phyloP scores from a whole-genome alignment of 2,113 vertebrate genomes.

The Raja brachyura region DNA sequence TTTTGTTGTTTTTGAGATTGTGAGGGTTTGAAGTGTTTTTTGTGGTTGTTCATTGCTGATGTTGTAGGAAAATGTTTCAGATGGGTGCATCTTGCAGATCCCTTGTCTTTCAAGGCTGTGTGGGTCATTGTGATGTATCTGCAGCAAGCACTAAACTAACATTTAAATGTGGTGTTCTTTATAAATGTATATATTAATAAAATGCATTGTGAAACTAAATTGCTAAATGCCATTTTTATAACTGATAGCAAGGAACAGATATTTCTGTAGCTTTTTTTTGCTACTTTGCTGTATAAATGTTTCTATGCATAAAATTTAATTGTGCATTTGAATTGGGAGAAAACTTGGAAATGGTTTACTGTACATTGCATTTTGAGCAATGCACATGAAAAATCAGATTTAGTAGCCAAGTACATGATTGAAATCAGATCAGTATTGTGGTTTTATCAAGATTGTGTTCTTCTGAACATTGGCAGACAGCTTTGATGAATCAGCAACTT shows the following conservation, averaged over 20 bases:
- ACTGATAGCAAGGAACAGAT: background rate
- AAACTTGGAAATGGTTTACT: background rate
- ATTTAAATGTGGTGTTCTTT: background rate
- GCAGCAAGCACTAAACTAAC: background rate
- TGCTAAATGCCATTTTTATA: background rate
- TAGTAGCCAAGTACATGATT: background rate
- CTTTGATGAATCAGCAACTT: conserved; percentile 32
- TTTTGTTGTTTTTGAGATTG: no score
- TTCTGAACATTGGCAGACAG: conserved; percentile 28
- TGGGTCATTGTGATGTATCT: no score
- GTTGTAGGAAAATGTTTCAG: no score
- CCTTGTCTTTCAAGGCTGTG: no score
- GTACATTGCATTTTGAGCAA: background rate
- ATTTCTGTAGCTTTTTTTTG: background rate
- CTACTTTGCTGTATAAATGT: background rate
- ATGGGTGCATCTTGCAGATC: no score
- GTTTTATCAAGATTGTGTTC: background rate
- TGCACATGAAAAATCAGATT: background rate
- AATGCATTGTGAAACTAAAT: conserved; percentile 10
- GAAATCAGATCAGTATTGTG: conserved; percentile 1
- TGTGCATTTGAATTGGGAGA: background rate
- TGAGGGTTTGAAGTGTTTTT: no score
- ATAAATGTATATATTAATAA: background rate
- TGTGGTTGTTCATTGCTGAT: no score
- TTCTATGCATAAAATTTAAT: background rate